Base-by-base conservation (phyloP, 2,797 vertebrate species). In the Kryptolebias ocellatus region DNA sequence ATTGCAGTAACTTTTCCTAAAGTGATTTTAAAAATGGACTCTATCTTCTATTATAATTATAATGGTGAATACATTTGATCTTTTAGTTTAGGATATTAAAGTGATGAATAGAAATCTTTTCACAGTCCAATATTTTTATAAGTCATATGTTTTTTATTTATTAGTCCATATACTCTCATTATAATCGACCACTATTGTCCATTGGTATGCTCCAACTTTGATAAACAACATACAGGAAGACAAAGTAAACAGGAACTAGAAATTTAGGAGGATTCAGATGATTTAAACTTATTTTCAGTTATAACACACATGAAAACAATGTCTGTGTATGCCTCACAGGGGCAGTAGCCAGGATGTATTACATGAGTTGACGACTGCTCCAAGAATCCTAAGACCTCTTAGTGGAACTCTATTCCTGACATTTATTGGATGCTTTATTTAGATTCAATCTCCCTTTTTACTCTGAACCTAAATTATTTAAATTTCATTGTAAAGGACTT, bases 141-240 rank as follows among this genome's bases (percentile, higher is more conserved):
- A 24, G 20, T 24, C 62, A 75, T 74, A 59, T 37, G 52, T 63
- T 69, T 82, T 88, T 82, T 83, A 64, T 70, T 70, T 67, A 18
- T 64, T 87, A 90, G 74, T 87, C 84, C 69, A 16, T 39, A 10
- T 39, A 39, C 11, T 39, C 9, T 39, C 3, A 79, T 90, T 92
- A 24, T 24, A 88, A 90, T 89, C 88, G 84, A 89, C 86, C 85
- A 59, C 78, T 50, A 78, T 54, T 80, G 81, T 86, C 89, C 91
- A 92, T 83, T 92, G 84, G 88, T 90, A 88, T 66, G 52, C 69
- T 90, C 72, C 83, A 86, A 83, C 83, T 91, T 83, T 74, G 57
- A 28, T 51, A 37, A n/a, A 53, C 46, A 64, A 63, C 5, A 15
- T 24, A 10, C n/a, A 20, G 28, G 6, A 44, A 11, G 9, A 58